Evolutionary conservation across 2,888 invertebrate species (phyloP), one percentile per base, ranked within the genome.

Genomic region (Euproctis similis): DNA sequence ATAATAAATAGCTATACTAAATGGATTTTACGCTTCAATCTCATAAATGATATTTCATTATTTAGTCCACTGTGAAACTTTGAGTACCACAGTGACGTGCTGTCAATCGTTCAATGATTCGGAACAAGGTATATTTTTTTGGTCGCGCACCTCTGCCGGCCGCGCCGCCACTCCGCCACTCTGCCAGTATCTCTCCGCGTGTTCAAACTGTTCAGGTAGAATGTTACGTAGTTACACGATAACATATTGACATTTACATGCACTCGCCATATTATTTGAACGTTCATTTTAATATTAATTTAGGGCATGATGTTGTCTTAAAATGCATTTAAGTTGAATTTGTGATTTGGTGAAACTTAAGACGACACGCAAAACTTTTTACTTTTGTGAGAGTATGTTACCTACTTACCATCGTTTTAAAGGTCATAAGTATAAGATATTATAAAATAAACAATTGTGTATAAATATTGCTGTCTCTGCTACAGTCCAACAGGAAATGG

Each of bases 41-140:
- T 16, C 7, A 5, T 16, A 16, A 4, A 5, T 16, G 16, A 7
- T 16, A 16, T 4, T 16, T 16, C n/a, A n/a, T n/a, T n/a, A n/a
- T n/a, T n/a, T n/a, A n/a, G n/a, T n/a, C n/a, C n/a, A n/a, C n/a
- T n/a, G n/a, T n/a, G n/a, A 34, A 36, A 48, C 44, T 34, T 53
- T 65, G 59, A 40, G 36, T 26, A 39, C 29, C 56, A 7, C 32
- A 43, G 42, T 21, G 36, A n/a, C 8, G 1, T 18, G 8, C 39
- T 39, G 52, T 56, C 64, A 60, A 68, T 67, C 61, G 65, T 46
- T 61, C 70, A 67, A 60, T 68, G 68, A 68, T 52, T 61, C 59
- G 66, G 69, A 68, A 66, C 46, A 56, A 21, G 21, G 51, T 52
- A 39, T 45, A 47, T 53, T 44, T 42, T 19, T 36, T 52, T 48